Evolutionary conservation across 2,113 vertebrate species (phyloP).

Genomic region (Mixornis gularis): DNA sequence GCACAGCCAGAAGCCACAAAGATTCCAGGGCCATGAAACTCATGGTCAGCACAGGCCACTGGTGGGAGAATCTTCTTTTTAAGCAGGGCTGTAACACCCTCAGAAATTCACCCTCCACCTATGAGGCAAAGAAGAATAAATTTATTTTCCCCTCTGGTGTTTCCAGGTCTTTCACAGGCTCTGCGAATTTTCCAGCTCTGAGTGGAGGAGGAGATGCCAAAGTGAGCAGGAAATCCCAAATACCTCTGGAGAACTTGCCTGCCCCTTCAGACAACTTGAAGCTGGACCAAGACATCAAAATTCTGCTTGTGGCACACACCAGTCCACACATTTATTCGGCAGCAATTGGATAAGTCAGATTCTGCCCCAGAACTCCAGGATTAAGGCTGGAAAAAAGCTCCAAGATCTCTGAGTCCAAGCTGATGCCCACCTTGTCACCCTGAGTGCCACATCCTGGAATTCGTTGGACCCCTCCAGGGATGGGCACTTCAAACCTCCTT

Average conservation of each 20-base stretch:
- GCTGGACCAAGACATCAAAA: not conserved
- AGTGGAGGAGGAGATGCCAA: not conserved
- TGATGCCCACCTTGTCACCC: no score
- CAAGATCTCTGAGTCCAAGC: not conserved
- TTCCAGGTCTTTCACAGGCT: not conserved
- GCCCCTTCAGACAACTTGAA: not conserved
- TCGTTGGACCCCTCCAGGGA: not conserved
- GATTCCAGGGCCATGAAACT: not conserved
- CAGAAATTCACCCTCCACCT: not conserved
- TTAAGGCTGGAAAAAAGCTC: not conserved
- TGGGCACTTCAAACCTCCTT: not conserved
- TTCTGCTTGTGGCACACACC: not conserved
- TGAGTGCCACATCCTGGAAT: not conserved
- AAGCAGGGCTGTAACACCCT: not conserved
- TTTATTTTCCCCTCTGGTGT: not conserved
- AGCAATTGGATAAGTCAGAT: not conserved
- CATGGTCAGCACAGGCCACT: fast-evolving
- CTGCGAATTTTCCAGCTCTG: not conserved
- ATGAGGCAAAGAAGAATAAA: not conserved
- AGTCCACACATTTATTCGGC: not conserved
- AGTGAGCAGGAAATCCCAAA: not conserved
- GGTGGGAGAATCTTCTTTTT: not conserved
- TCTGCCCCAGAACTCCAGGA: not conserved
- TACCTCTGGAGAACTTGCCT: not conserved
- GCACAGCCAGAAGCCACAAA: not conserved